Percentiles rank a stretch among this genome's conserved stretches.
Conservation (phyloP, 2,113 vertebrate genomes). For the Raphicerus campestris region DNA sequence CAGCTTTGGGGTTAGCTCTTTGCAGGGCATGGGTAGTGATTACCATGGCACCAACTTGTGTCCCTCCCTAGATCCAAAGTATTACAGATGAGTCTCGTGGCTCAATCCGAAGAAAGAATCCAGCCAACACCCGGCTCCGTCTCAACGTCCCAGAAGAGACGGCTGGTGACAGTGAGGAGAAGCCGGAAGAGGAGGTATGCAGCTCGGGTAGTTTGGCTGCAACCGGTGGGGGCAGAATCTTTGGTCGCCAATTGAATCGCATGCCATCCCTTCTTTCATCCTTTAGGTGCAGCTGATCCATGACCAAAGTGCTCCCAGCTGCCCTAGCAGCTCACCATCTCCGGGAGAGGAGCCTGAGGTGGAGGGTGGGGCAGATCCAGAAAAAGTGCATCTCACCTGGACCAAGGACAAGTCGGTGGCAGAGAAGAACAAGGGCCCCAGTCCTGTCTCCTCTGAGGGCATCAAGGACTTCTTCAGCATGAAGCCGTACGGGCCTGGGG, state of each 20-base stretch:
- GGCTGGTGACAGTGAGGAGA: constrained; percentile 88
- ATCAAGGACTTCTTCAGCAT: constrained; percentile 99
- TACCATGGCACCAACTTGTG: neutral
- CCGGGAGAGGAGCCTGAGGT: constrained; percentile 84
- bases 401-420: constrained; percentile 93
- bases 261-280: neutral
- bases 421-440: constrained; percentile 91
- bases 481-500: constrained; percentile 91
- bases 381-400: constrained; percentile 98
- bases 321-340: constrained; percentile 89
- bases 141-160: constrained; percentile 91
- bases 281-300: constrained; percentile 96
- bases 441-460: constrained; percentile 89
- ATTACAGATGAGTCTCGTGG: constrained; percentile 96
- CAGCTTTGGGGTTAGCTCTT: neutral
- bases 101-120: constrained; percentile 96
- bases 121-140: constrained; percentile 88
- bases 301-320: constrained; percentile 90
- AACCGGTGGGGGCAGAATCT: neutral
- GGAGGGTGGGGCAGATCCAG: constrained; percentile 84
- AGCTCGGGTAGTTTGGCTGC: neutral
- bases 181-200: constrained; percentile 95
- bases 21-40: neutral
- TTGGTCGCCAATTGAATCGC: neutral
- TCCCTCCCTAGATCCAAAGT: constrained; percentile 90